Evolutionary conservation across 2,888 invertebrate genomes (phyloP), one percentile per base, ranked within the genome.

Genomic region (Coelopa pilipes): DNA sequence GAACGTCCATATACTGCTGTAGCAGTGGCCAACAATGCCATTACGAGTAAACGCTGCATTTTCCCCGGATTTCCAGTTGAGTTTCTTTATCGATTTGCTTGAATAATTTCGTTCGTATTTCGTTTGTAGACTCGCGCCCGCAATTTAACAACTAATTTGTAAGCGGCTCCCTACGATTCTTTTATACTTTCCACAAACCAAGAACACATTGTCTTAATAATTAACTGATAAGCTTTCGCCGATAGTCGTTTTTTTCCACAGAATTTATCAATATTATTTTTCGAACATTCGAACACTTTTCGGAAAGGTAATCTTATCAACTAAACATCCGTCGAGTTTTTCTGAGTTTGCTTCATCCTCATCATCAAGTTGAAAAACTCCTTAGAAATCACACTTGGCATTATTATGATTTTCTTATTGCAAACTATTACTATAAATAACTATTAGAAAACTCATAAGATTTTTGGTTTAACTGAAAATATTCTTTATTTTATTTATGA

Each of bases 121-220:
- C 34, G 34, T 60, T 63, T 66, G 15, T 24, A 60, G 60, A 55
- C 49, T 12, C 71, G 55, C 71, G 60, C 11, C 63, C 62, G 71
- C 46, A 55, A 50, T 60, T 57, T 24, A 70, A 67, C 47, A 79
- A 83, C 81, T 84, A 81, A 83, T 78, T 80, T 73, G 11, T 73
- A 70, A 72, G 76, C 70, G 76, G 55, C 69, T 75, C 55, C 50
- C 10, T 1, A 46, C 45, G 74, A 70, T 76, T 76, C 80, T 82
- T 84, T 81, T 84, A 84, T 84, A 82, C 71, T 62, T 72, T 49
- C 13, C 65, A 34, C 34, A 50, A 60, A 70, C 60, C 34, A 46
- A 73, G 34, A 67, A 7, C 17, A 67, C 73, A 77, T 77, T 78
- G 76, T 57, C 17, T 57, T 67, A 62, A 62, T 72, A 76, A 79